phyloP scores from a whole-genome alignment of 2,113 vertebrate species.

The Catharus minimus region DNA sequence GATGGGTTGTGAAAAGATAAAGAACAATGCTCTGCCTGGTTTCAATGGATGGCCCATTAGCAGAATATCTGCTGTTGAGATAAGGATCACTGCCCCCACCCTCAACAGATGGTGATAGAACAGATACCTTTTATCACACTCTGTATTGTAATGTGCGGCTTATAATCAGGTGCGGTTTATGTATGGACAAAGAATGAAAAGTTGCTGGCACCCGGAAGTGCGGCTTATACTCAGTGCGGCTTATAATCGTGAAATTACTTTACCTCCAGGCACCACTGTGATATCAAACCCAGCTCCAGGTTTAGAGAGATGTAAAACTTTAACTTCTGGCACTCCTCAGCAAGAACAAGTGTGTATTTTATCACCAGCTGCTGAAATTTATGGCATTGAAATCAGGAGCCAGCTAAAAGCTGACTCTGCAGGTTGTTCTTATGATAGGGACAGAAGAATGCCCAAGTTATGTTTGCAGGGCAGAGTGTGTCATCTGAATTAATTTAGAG shows the following conservation, averaged over 20 bases:
- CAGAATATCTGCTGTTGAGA: no score
- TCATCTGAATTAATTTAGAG: conserved; percentile 19
- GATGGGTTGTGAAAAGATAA: no score
- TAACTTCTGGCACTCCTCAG: background rate
- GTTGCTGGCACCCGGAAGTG: no score
- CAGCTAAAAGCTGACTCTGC: conserved; percentile 8
- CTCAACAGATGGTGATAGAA: no score
- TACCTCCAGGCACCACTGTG: background rate
- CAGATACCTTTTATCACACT: no score
- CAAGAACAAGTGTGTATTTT: background rate
- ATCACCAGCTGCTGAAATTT: conserved; percentile 1
- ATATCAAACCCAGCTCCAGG: background rate
- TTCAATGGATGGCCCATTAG: no score
- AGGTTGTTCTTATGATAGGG: background rate
- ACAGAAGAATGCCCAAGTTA: background rate
- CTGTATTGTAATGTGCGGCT: no score
- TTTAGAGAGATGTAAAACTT: background rate
- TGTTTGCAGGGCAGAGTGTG: conserved; percentile 12
- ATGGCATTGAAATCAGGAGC: conserved; percentile 3
- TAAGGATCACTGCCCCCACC: no score
- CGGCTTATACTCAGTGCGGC: no score
- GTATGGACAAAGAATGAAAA: no score
- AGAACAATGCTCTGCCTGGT: no score
- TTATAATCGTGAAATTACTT: background rate
- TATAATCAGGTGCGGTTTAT: no score